A percentile compares a stretch with the other conserved stretches of the same genome.
These are phyloP conservation scores for Oryzias javanicus DNA, from an alignment of 2,113 vertebrate species.

Conservation along the genomic window DNA sequence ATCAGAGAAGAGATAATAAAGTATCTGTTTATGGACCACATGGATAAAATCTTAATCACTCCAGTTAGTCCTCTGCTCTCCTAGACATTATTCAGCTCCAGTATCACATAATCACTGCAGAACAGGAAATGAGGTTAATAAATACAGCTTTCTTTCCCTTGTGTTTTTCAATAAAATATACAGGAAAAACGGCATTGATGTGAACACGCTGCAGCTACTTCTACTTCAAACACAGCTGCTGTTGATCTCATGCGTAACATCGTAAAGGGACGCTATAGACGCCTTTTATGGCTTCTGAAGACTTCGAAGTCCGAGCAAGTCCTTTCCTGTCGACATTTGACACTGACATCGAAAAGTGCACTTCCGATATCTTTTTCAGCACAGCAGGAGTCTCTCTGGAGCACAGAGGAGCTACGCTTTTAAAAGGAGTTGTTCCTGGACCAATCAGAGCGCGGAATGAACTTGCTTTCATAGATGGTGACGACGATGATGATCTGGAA, in stretches of 20 bases:
- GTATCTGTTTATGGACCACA: too few species aligned
- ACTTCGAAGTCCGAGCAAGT: constrained; percentile 17
- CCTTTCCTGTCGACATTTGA: constrained; percentile 3
- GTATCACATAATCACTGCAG: constrained; percentile 48
- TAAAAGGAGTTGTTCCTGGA: constrained; percentile 17
- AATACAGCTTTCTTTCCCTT: constrained; percentile 19
- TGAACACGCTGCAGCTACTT: neutral
- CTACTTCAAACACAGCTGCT: constrained; percentile 13
- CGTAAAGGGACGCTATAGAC: constrained; percentile 14
- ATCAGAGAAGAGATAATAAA: too few species aligned
- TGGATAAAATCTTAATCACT: too few species aligned
- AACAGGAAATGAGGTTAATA: constrained; percentile 15
- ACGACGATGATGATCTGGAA: constrained; percentile 5
- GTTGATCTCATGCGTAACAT: constrained; percentile 32
- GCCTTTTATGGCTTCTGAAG: constrained; percentile 25
- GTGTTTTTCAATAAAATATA: constrained; percentile 16
- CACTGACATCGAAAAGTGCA: constrained; percentile 30
- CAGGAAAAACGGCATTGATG: neutral
- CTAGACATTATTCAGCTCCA: constrained; percentile 42
- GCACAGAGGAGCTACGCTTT: constrained; percentile 23
- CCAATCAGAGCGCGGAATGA: constrained; percentile 11
- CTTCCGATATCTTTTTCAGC: constrained; percentile 38
- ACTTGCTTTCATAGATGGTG: constrained; percentile 4
- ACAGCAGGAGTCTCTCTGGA: constrained; percentile 45
- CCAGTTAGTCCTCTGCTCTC: too few species aligned